A percentile compares a stretch with the other conserved stretches of the same genome.
Conservation (phyloP, 1,140 invertebrate genomes). For the Bradynema listronoti region DNA sequence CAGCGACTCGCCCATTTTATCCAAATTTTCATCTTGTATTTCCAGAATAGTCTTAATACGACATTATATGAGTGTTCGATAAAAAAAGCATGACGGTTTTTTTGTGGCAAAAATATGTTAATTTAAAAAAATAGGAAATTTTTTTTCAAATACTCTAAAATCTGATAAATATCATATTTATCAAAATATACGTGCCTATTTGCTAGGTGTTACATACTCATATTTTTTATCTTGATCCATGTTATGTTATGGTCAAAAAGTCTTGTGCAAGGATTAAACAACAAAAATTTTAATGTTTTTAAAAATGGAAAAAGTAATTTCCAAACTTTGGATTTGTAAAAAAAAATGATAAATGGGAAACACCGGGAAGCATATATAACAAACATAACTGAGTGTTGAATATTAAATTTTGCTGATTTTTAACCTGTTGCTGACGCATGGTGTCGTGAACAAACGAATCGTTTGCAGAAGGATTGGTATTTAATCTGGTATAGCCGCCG, state of each 20-base stretch:
- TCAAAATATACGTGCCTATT: too few relatives aligned
- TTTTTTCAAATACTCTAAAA: conserved; percentile 1
- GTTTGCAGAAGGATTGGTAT: conserved; percentile 24
- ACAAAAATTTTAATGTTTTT: neutral
- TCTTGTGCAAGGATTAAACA: too few relatives aligned
- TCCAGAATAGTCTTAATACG: conserved; percentile 40
- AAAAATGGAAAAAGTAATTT: conserved; percentile 9
- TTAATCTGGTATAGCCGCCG: conserved; percentile 19
- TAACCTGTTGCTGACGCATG: conserved; percentile 35
- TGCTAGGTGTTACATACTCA: too few relatives aligned
- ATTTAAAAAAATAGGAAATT: neutral
- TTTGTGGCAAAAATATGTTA: too few relatives aligned
- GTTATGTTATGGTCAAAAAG: too few relatives aligned
- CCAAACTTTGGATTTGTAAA: too few relatives aligned
- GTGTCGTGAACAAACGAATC: conserved; percentile 30
- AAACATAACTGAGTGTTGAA: too few relatives aligned
- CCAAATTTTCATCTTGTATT: conserved; percentile 49
- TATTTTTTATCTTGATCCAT: too few relatives aligned
- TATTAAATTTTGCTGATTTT: neutral
- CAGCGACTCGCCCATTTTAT: conserved; percentile 43
- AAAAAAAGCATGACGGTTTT: too few relatives aligned
- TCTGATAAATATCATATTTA: neutral
- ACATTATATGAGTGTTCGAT: too few relatives aligned
- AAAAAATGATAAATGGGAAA: too few relatives aligned
- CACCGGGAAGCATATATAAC: too few relatives aligned